Percentiles rank a stretch among this genome's conserved stretches.
These are phyloP conservation scores for Cetoscarus ocellatus DNA, from an alignment of 2,797 vertebrate species.

Conservation along the genomic window DNA sequence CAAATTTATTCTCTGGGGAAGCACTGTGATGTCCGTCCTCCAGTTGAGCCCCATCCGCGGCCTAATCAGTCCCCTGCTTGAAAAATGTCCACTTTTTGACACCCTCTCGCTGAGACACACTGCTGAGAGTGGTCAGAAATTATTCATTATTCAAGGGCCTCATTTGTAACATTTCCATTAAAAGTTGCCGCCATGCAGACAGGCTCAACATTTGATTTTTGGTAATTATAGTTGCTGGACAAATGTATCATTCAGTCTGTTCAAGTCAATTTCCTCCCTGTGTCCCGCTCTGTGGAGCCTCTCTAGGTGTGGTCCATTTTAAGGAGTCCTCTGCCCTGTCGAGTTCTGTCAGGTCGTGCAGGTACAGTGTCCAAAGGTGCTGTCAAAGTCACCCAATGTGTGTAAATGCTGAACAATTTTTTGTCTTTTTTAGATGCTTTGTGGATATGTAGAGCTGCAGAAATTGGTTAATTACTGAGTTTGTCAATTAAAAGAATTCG, in stretches of 20 bases:
- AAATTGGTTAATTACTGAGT: not conserved
- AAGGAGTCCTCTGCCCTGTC: slow-evolving; percentile 16
- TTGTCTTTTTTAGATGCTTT: not conserved
- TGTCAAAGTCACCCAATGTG: slow-evolving; percentile 38
- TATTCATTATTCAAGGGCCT: slow-evolving; percentile 93
- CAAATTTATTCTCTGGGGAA: slow-evolving; percentile 95
- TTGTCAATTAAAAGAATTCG: not conserved
- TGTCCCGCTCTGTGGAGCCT: slow-evolving; percentile 60
- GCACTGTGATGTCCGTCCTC: slow-evolving; percentile 86
- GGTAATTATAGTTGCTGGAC: slow-evolving; percentile 86
- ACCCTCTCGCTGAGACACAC: slow-evolving; percentile 88
- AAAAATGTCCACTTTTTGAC: slow-evolving; percentile 90
- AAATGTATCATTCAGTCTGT: slow-evolving; percentile 77
- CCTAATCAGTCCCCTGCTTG: slow-evolving; percentile 93
- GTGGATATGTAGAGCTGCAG: not conserved
- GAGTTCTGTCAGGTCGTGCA: slow-evolving; percentile 34
- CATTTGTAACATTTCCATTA: slow-evolving; percentile 95
- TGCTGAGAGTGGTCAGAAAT: slow-evolving; percentile 91
- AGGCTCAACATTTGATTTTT: slow-evolving; percentile 87
- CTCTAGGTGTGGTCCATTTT: slow-evolving; percentile 20
- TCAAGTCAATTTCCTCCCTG: slow-evolving; percentile 51
- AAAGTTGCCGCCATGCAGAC: slow-evolving; percentile 86
- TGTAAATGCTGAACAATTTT: slow-evolving; percentile 32
- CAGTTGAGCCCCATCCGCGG: slow-evolving; percentile 89
- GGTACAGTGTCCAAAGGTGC: slow-evolving; percentile 25